phyloP scores from a whole-genome alignment of 2,797 vertebrate genomes.

The Pseudomugil gertrudae region DNA sequence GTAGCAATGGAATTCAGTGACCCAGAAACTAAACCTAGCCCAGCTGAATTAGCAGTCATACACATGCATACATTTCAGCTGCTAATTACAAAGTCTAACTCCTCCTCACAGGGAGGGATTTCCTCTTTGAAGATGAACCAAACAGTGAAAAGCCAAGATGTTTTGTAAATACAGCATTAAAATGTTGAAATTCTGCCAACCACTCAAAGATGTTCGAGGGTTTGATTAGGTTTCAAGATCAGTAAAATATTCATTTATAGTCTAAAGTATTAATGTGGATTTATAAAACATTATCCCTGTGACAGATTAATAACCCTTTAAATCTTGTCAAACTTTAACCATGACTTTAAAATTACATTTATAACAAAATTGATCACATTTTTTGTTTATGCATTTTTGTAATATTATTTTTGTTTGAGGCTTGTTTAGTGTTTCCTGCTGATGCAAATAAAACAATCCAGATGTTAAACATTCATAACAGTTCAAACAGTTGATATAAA shows the following conservation, averaged over 20 bases:
- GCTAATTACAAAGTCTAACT: slow-evolving; percentile 75
- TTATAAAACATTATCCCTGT: slow-evolving; percentile 4
- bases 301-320: not conserved
- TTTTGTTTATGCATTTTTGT: too few species aligned
- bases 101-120: slow-evolving; percentile 65
- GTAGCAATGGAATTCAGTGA: slow-evolving; percentile 82
- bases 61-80: slow-evolving; percentile 70
- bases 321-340: not conserved
- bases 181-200: slow-evolving; percentile 21
- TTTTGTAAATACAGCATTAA: slow-evolving; percentile 46
- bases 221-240: slow-evolving; percentile 26
- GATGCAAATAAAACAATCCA: not conserved
- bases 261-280: not conserved
- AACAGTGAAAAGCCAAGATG: slow-evolving; percentile 49
- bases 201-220: slow-evolving; percentile 8
- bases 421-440: not conserved
- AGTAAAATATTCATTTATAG: slow-evolving; percentile 11
- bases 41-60: slow-evolving; percentile 78
- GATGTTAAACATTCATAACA: not conserved
- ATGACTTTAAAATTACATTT: not conserved
- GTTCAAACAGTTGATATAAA: not conserved
- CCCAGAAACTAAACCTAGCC: slow-evolving; percentile 81
- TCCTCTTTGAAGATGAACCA: slow-evolving; percentile 72
- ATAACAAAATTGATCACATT: not conserved
- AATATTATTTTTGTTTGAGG: too few species aligned